Evolutionary conservation across 2,797 vertebrate genomes (phyloP), one percentile per base, ranked within the genome.

Genomic region (Bradypodion pumilum): DNA sequence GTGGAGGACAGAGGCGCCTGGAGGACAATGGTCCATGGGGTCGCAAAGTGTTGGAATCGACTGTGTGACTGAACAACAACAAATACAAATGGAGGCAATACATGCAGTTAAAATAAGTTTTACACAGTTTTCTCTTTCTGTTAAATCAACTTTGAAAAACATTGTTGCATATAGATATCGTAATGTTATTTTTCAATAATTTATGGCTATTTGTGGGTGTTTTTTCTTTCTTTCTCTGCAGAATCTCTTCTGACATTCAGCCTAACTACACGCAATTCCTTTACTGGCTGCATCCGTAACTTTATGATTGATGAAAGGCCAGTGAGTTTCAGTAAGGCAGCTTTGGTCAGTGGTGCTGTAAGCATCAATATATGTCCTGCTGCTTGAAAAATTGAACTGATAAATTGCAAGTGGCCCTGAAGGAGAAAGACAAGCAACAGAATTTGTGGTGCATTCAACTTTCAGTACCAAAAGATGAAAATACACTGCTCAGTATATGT

Each of bases 281-380:
- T 97, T 81, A 95, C 96, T 32, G 98, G 98, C 89, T 99, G 98
- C 70, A 94, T 99, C 92, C 97, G 96, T 91, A 97, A 97, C 91
- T 95, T 99, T 90, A 94, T 93, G 90, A 96, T 99, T 87, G 97
- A 98, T 29, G 95, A 97, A 88, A 97, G 91, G 78, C 92, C 88
- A 37, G 97, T 97, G 81, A 97, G 96, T 95, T 97, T 99, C 92
- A 98, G 92, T 88, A 98, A 98, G 93, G 97, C 97, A 7, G 95
- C 93, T 52, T 92, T 98, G 89, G 97, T 98, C 88, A 98, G 95
- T 0, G 98, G 98, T 6, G 97, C 97, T 0, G 97, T 99, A 79
- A 97, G 97, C 88, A 95, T 98, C 60, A 97, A 97, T 66, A 93
- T 94, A 40, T 99, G 98, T 82, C 98, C 98, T 29, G 95, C 95